Base-by-base conservation (phyloP, 35 echinoderm and acorn worm genomes). In the Ophioderma brevispina region DNA sequence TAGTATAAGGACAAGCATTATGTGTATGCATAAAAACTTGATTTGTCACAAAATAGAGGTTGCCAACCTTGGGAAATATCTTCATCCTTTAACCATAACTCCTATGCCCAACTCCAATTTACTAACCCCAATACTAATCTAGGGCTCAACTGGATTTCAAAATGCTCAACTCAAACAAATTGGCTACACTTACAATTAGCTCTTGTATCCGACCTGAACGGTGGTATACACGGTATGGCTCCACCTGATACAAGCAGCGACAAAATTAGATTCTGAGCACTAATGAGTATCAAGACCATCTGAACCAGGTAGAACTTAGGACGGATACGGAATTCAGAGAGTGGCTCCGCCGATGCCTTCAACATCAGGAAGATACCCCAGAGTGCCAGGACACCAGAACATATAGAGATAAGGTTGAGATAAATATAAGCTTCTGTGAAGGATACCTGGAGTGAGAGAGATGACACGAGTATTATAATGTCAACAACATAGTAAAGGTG, bases 251-350 rank as follows among this genome's bases (percentile, higher is more conserved):
- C 87, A 0, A 95, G 38, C 5, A 95, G 39, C 1, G 87, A 84
- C 35, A 99, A 43, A 13, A 99, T 39, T 1, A 95, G 83, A 6
- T 88, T 78, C 80, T 99, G 97, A 21, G 75, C 46, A 30, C 88
- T 95, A 50, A 92, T 87, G 32, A 94, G 42, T 18, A 99, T 95
- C 78, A 99, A 75, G 30, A 88, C 87, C 19, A 95, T 55, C 87
- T 99, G 93, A 21, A 99, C 77, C 32, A 90, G 76, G 41, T 93
- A 86, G 76, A 99, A 99, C 91, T 99, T 98, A 50, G 93, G 86
- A 13, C 84, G 88, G 35, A 98, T 90, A 30, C 80, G 39, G 80
- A 87, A 95, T 39, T 91, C 75, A 31, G 64, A 50, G 18, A 98
- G 88, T 0, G 96, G 90, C 36, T 80, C 91, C 50, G 82, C 85